Percentiles rank a stretch among this genome's conserved stretches.
Evolutionary conservation across 1,140 invertebrate species (phyloP).

Genomic region (Venturia canescens): DNA sequence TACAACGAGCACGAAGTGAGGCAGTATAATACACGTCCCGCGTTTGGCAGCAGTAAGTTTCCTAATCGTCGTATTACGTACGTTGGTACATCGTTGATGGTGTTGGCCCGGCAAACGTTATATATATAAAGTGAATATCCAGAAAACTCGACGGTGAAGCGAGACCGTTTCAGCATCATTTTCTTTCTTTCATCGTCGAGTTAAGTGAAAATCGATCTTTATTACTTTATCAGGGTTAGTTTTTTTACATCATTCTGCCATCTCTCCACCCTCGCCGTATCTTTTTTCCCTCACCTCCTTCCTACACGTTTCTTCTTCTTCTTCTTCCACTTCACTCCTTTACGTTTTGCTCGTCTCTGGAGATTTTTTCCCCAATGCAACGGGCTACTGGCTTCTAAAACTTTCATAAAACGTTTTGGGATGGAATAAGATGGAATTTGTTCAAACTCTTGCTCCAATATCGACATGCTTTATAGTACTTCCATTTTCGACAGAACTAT

Average conservation of each 20-base stretch:
- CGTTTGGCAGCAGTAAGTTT: background rate
- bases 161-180: conserved; percentile 34
- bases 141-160: conserved; percentile 1
- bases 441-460: no score
- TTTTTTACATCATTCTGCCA: conserved; percentile 25
- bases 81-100: conserved; percentile 21
- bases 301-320: background rate
- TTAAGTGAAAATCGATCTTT: conserved; percentile 47
- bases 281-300: conserved; percentile 20
- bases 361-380: background rate
- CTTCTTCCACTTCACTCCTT: background rate
- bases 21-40: conserved; percentile 13
- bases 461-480: no score
- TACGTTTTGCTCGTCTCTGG: background rate
- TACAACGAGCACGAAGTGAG: background rate
- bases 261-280: background rate
- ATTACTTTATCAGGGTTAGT: conserved; percentile 36
- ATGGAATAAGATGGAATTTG: no score
- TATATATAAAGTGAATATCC: conserved; percentile 17
- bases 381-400: background rate
- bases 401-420: background rate
- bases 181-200: conserved; percentile 32
- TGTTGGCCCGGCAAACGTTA: background rate
- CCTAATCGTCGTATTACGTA: conserved; percentile 31
- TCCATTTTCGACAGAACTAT: no score